Base-by-base conservation (phyloP, 2,888 invertebrate genomes). In the Tetragonisca angustula region DNA sequence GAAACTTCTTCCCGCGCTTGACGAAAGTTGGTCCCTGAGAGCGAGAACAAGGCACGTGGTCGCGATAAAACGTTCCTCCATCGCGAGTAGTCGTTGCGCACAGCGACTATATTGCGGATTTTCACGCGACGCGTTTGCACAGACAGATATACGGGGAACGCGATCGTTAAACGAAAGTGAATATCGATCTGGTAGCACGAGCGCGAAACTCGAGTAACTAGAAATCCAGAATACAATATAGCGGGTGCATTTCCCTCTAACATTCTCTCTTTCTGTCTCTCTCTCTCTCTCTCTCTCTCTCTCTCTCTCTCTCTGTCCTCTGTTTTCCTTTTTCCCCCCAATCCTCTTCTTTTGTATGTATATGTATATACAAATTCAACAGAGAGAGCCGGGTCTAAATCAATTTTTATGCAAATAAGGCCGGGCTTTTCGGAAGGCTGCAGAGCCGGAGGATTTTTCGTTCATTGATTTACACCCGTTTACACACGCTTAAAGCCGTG, bases 361-460 rank as follows among this genome's bases (percentile, higher is more conserved):
- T 11, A 11, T 9, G 21, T 13, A 13, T 11, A n/a, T 56, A 56
- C 36, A 36, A 50, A 70, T 71, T 68, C 74, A 71, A n/a, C 73
- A 59, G 64, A 74, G 64, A 74, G 24, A 61, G 32, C 75, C 83
- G 74, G 56, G 72, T 80, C 82, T 88, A 83, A 88, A 88, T 88
- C 82, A 88, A 88, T 88, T 88, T 88, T 88, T 86, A 88, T 88
- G 88, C 88, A 88, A 88, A 88, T 88, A 84, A 83, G 83, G 75
- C 74, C 77, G 68, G 64, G 56, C 62, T 71, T 81, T 74, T 70
- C 72, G 68, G 9, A 65, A 74, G 19, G 64, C 77, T 52, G 49
- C 9, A 59, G 75, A 56, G 64, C 72, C 68, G 27, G 72, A 65
- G 75, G 79, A 86, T 87, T 83, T 89, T 81, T 76, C 83, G 76